A percentile compares a stretch with the other conserved stretches of the same genome.
Conservation (phyloP, 2,113 vertebrate species). For the Hystrix brachyura region DNA sequence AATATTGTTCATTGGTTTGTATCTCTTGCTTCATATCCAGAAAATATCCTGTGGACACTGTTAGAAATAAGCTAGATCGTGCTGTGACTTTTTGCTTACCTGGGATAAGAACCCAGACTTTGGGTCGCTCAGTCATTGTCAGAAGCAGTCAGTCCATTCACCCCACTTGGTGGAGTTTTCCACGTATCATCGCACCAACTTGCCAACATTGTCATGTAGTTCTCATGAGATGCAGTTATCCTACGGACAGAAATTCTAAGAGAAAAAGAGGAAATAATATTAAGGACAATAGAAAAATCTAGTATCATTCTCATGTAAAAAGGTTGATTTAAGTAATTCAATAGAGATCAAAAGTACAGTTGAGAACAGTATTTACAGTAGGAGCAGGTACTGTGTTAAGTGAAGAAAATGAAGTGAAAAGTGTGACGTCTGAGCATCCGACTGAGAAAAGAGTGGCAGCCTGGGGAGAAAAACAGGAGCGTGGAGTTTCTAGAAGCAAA, state of each 20-base stretch:
- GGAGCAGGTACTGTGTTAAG: not conserved
- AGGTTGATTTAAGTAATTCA: not conserved
- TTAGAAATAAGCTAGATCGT: not conserved
- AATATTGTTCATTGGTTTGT: constrained; percentile 1
- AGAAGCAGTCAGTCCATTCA: not conserved
- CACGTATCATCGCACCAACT: not conserved
- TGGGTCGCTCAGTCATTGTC: not conserved
- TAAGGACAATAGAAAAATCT: constrained; percentile 5
- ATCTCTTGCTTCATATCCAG: not conserved
- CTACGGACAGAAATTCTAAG: not conserved
- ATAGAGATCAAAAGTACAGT: not conserved
- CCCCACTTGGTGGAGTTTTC: not conserved
- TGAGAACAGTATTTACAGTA: not conserved
- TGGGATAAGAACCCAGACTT: not conserved
- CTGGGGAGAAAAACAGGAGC: not conserved
- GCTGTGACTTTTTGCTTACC: not conserved
- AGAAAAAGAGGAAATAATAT: not conserved
- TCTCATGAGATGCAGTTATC: not conserved
- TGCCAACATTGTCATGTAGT: not conserved
- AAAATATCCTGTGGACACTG: not conserved
- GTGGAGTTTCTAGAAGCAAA: constrained; percentile 21
- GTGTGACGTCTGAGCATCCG: not conserved
- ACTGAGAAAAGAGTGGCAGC: not conserved
- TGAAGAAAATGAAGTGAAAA: not conserved
- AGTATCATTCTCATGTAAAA: not conserved